phyloP scores from a whole-genome alignment of 2,113 vertebrate species.

The Nyctibius bracteatus region DNA sequence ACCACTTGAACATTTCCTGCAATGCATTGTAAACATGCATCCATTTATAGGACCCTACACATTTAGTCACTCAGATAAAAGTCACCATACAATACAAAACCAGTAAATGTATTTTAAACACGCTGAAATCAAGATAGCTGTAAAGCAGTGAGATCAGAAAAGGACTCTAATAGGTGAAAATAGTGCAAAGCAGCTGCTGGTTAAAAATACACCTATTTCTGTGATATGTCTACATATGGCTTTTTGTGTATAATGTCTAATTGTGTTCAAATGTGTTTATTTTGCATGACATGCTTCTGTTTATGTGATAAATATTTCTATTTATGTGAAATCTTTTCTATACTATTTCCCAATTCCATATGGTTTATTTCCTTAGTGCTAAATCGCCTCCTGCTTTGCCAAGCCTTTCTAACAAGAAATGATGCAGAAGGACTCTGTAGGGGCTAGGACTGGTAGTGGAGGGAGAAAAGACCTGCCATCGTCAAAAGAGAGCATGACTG shows the following conservation, averaged over 20 bases:
- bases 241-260: neutral
- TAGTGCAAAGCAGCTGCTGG: neutral
- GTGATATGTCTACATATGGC: neutral
- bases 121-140: neutral
- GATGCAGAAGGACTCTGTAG: neutral
- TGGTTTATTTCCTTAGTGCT: neutral
- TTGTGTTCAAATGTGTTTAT: neutral
- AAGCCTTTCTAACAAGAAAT: neutral
- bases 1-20: neutral
- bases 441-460: neutral
- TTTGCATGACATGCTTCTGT: neutral
- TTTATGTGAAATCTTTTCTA: neutral
- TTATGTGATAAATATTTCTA: neutral
- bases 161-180: neutral
- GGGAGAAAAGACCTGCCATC: neutral
- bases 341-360: neutral
- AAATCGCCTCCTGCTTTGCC: neutral
- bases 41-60: neutral
- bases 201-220: neutral
- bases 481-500: neutral
- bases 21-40: fast-evolving
- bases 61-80: neutral
- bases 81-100: neutral
- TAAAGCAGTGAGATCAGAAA: neutral
- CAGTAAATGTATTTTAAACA: neutral